phyloP scores from a whole-genome alignment of 1,140 invertebrate species.

The Brachionus sp. region DNA sequence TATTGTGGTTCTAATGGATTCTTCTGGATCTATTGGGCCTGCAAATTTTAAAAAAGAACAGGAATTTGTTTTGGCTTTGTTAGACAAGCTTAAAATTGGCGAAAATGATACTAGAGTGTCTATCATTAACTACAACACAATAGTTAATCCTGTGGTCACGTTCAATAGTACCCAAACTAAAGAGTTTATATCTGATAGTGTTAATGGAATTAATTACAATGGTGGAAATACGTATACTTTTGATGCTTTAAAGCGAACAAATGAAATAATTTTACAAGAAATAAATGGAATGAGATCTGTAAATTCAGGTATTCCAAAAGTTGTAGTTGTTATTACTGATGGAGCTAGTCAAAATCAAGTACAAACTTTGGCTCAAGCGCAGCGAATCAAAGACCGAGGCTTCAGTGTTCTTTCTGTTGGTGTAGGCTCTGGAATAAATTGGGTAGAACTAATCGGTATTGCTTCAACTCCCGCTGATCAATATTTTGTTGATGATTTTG shows the following conservation, averaged over 20 bases:
- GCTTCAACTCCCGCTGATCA: slow-evolving; percentile 27
- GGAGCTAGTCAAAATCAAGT: not conserved
- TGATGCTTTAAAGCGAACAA: not conserved
- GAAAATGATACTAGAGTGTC: slow-evolving; percentile 28
- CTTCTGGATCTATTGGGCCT: not conserved
- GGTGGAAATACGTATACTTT: not conserved
- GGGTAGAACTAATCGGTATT: not conserved
- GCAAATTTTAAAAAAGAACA: slow-evolving; percentile 5
- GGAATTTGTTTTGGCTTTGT: not conserved
- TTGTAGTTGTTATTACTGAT: slow-evolving; percentile 12
- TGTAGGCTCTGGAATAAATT: not conserved
- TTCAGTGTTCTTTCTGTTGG: slow-evolving; percentile 4
- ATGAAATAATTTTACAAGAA: slow-evolving; percentile 18
- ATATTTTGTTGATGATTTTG: slow-evolving; percentile 14
- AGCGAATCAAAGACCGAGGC: not conserved
- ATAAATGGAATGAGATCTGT: slow-evolving; percentile 26
- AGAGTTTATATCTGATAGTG: not conserved
- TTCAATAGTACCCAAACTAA: not conserved
- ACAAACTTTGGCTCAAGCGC: not conserved
- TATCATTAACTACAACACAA: not conserved
- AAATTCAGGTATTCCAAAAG: not conserved
- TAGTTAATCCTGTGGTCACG: not conserved
- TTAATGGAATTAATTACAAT: not conserved
- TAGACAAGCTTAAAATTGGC: not conserved
- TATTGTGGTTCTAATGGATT: slow-evolving; percentile 11